Evolutionary conservation across 2,797 vertebrate genomes (phyloP), one percentile per base, ranked within the genome.

Genomic region (Argya squamiceps): DNA sequence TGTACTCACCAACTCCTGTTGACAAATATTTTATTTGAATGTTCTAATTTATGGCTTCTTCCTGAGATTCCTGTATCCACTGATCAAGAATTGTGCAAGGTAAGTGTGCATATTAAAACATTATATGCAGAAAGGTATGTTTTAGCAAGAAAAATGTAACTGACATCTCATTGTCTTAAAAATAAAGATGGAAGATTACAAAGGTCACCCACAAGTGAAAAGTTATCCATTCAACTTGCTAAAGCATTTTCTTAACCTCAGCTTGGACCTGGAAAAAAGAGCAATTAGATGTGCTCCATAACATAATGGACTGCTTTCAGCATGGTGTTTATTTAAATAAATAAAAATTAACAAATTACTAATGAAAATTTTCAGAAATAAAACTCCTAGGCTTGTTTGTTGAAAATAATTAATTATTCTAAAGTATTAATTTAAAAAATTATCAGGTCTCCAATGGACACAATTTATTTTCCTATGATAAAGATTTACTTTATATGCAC

Each of bases 201-300:
- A 27, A 9, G 10, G 5, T 20, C 75, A 5, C 11, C 30, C 23
- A 15, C 50, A 85, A 64, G 15, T 58, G n/a, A 58, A 76, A 84
- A 75, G 37, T 15, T 29, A 46, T n/a, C 32, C 8, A 20, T 76
- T 83, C 5, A 43, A 30, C 47, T n/a, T 59, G 62, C 3, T 44
- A 19, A 75, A 46, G 9, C 15, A 39, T 90, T 88, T 88, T 77
- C 56, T 69, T 71, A 64, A 60, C 8, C 26, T 70, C 56, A 62
- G 6, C 11, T 68, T 68, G 65, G n/a, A 74, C 13, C 37, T 59
- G n/a, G 44, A 73, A 44, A 49, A 65, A 69, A 73, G 12, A 77
- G 14, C 5, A 21, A 80, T 24, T 68, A 60, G 8, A 17, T 37
- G 15, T 0, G 0, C 4, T 70, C 10, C 47, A 8, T 62, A 49